A percentile compares a stretch with the other conserved stretches of the same genome.
Conservation (phyloP, 2,888 invertebrate species). For the Synergus umbraculus region DNA sequence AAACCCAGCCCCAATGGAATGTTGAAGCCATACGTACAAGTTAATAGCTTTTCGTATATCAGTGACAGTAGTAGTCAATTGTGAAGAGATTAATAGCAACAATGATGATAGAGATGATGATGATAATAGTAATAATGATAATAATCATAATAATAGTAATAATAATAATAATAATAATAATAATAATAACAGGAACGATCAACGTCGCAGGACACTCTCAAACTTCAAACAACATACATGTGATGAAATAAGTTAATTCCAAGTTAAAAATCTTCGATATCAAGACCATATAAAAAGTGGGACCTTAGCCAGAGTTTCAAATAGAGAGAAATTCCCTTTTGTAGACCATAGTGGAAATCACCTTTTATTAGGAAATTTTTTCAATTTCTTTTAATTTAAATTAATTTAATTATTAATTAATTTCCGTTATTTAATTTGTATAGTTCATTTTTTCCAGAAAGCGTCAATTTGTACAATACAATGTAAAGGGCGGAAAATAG, state of each 20-base stretch:
- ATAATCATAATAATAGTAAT: conserved; percentile 54
- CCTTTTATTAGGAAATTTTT: too few species aligned
- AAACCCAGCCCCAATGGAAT: conserved; percentile 65
- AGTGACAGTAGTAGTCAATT: conserved; percentile 60
- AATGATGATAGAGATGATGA: conserved; percentile 63
- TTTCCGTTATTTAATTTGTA: too few species aligned
- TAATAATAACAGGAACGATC: conserved; percentile 58
- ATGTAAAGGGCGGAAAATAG: background rate
- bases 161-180: conserved; percentile 57
- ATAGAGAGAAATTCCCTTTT: background rate
- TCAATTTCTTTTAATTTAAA: too few species aligned
- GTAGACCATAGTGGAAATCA: too few species aligned
- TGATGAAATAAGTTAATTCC: conserved; percentile 29
- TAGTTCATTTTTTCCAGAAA: too few species aligned
- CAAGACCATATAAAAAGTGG: background rate
- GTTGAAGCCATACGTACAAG: conserved; percentile 65
- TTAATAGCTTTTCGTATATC: conserved; percentile 64
- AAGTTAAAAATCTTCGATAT: background rate
- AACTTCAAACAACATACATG: conserved; percentile 44
- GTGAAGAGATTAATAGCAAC: conserved; percentile 55
- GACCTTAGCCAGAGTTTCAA: background rate
- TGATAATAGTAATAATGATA: conserved; percentile 46
- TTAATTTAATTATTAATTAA: too few species aligned
- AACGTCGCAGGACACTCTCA: conserved; percentile 56
- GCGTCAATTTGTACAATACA: background rate